Evolutionary conservation across 2,797 vertebrate species (phyloP), one percentile per base, ranked within the genome.

Genomic region (Apogon hyalosoma): DNA sequence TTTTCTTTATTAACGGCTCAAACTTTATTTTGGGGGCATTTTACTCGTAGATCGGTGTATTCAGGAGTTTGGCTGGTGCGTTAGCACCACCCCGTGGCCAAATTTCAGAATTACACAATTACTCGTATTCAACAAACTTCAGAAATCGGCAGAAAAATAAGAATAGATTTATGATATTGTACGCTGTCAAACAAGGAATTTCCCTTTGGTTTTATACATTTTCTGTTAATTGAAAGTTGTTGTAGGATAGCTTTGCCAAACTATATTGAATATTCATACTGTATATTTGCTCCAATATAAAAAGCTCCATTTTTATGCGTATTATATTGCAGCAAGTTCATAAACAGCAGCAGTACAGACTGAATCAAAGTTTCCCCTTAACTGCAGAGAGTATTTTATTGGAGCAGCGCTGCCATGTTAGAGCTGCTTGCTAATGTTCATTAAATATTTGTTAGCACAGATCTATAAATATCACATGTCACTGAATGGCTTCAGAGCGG

Each of bases 381-480:
- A 68, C 61, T 60, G 9, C 61, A 73, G 36, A 48, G 63, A 13
- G 57, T 75, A 56, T 83, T 84, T 83, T 82, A 82, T 81, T 74
- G 66, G 52, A 69, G 78, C 52, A 66, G 71, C 75, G 33, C 71
- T 85, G 76, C 75, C 79, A 86, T 84, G 81, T 79, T 84, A 52
- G 80, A 87, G 84, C 75, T 89, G 84, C 84, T 88, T 82, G 87
- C 87, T 90, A 92, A 92, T 92, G 91, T 92, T 94, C 92, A 94
- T 94, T 93, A 93, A 94, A 94, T 94, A 94, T 94, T 93, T 94
- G 92, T 94, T 90, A 93, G 90, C 82, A 83, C 77, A 84, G 90
- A 91, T 93, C 92, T 93, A 93, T 93, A 93, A 94, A 93, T 93
- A 94, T 93, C 90, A 87, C 90, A 91, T 93, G 93, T 93, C 92